A percentile compares a stretch with the other conserved stretches of the same genome.
Evolutionary conservation across 2,888 invertebrate species (phyloP).

Genomic region (Cephalotes varians): DNA sequence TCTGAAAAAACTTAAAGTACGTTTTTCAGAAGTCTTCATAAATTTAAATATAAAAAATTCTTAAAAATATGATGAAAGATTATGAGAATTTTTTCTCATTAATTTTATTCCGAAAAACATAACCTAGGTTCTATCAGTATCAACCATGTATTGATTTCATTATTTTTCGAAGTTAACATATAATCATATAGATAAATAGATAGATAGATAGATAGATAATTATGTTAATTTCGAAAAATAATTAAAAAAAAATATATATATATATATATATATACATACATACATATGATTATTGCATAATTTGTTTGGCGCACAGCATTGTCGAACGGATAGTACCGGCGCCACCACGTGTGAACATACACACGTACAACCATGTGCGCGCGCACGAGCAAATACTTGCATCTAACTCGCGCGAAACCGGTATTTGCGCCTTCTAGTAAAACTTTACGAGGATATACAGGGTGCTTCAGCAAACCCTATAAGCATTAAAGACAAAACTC

Average conservation of each 20-base stretch:
- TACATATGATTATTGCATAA: constrained; percentile 20
- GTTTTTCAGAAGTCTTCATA: neutral
- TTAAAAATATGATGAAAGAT: neutral
- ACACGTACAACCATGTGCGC: constrained; percentile 13
- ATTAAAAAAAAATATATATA: too few relatives aligned
- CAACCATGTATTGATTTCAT: too few relatives aligned
- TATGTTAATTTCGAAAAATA: too few relatives aligned
- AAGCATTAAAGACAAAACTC: constrained; percentile 2
- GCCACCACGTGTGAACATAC: constrained; percentile 41
- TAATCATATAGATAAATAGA: too few relatives aligned
- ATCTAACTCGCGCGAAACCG: constrained; percentile 47
- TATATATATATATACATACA: too few relatives aligned
- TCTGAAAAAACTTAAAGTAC: neutral
- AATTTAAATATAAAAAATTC: neutral
- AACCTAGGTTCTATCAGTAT: too few relatives aligned
- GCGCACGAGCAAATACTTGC: constrained; percentile 35
- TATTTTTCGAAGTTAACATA: too few relatives aligned
- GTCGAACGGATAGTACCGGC: constrained; percentile 29
- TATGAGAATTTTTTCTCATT: neutral
- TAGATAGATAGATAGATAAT: too few relatives aligned
- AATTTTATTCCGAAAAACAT: neutral
- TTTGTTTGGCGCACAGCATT: constrained; percentile 1
- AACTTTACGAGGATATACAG: constrained; percentile 42
- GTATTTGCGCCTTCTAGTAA: constrained; percentile 48
- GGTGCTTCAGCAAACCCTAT: constrained; percentile 12